Conservation (phyloP, 2,797 vertebrate genomes). For the Parotocinclus haroldoi region DNA sequence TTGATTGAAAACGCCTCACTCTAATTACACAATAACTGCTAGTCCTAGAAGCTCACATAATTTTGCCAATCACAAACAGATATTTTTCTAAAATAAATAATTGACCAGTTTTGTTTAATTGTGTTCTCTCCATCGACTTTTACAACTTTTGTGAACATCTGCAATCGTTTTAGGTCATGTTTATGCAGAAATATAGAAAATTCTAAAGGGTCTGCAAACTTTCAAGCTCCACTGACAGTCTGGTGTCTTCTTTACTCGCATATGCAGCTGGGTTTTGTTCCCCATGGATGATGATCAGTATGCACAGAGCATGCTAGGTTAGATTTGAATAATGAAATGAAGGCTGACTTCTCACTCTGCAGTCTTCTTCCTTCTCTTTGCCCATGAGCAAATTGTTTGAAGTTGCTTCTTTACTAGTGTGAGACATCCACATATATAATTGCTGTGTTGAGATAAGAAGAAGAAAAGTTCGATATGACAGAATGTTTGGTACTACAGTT, state of each 20-base stretch:
- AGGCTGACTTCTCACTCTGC: slow-evolving; percentile 30
- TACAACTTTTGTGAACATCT: no score
- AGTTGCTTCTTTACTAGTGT: slow-evolving; percentile 38
- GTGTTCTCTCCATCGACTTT: no score
- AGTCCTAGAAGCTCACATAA: no score
- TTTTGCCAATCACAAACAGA: no score
- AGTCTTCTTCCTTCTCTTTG: slow-evolving; percentile 21
- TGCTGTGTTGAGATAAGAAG: slow-evolving; percentile 28
- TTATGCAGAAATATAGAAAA: no score
- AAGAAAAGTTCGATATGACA: slow-evolving; percentile 40
- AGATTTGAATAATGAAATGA: slow-evolving; percentile 42
- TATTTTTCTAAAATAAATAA: no score
- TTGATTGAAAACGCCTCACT: no score
- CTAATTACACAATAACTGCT: no score
- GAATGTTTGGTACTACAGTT: background rate
- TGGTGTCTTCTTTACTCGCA: slow-evolving; percentile 27
- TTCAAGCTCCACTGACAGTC: slow-evolving; percentile 4
- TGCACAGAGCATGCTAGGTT: slow-evolving; percentile 27
- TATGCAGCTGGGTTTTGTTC: slow-evolving; percentile 36
- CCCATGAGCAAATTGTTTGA: slow-evolving; percentile 37
- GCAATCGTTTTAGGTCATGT: no score
- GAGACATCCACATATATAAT: slow-evolving; percentile 18
- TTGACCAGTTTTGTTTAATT: no score
- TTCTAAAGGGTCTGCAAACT: no score
- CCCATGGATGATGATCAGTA: slow-evolving; percentile 42